Conservation (phyloP, 2,888 invertebrate genomes). For the Allacma fusca region DNA sequence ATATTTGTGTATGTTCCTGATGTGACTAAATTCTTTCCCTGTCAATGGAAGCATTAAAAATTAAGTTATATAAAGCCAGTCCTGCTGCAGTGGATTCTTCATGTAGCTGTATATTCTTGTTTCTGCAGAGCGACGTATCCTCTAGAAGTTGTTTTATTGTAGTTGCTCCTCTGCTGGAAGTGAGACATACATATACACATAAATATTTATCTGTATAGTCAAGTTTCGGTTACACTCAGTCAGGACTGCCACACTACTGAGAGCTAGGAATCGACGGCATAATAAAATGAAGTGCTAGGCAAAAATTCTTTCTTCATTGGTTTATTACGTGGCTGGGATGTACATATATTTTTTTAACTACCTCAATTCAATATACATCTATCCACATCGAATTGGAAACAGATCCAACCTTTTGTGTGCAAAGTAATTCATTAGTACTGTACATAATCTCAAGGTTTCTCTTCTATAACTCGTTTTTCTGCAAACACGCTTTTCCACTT, state of each 20-base stretch:
- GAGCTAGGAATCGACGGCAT: background rate
- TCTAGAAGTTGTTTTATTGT: no score
- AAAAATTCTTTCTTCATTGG: constrained; percentile 1
- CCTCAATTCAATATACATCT: background rate
- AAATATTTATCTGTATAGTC: no score
- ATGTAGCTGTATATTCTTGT: no score
- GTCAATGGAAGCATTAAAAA: no score
- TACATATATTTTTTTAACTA: background rate
- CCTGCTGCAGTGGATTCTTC: no score
- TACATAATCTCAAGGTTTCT: constrained; percentile 37
- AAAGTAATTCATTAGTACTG: background rate
- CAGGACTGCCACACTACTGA: background rate
- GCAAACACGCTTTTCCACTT: constrained; percentile 36
- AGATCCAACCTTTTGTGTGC: constrained; percentile 1
- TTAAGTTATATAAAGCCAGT: no score
- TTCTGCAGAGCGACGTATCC: no score
- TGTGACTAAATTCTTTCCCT: no score
- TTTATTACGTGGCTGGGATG: background rate
- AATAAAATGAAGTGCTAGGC: background rate
- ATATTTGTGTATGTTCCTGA: no score
- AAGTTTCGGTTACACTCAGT: background rate
- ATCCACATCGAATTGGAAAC: background rate
- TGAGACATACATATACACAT: no score
- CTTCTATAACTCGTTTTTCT: constrained; percentile 32
- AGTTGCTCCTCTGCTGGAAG: no score